These are phyloP conservation scores for Mobula hypostoma DNA, from an alignment of 2,113 vertebrate genomes.

Conservation along the genomic window DNA sequence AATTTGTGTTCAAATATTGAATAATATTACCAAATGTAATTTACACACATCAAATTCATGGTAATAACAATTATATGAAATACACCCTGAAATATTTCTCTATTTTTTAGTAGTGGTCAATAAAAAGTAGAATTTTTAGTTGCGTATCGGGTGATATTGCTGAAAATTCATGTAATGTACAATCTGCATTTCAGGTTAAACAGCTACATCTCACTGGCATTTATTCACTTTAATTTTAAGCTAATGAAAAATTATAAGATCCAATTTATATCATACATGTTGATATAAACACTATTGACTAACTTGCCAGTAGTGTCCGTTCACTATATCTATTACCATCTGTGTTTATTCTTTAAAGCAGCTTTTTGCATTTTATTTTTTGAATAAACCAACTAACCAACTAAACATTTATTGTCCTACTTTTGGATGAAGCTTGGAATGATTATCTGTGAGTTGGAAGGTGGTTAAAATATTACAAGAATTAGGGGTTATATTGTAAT, in stretches of 20 bases:
- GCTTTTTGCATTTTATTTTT: neutral
- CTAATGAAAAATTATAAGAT: neutral
- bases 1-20: slow-evolving; percentile 6
- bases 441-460: neutral
- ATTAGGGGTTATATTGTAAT: neutral
- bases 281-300: neutral
- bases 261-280: neutral
- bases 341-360: neutral
- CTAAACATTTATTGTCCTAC: neutral
- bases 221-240: neutral
- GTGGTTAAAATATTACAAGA: neutral
- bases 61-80: neutral
- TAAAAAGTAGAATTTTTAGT: slow-evolving; percentile 3
- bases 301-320: neutral
- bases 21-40: neutral
- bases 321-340: neutral
- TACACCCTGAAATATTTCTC: slow-evolving; percentile 2
- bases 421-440: neutral
- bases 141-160: neutral
- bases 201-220: neutral
- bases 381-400: neutral
- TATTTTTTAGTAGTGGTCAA: neutral
- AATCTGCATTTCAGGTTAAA: neutral
- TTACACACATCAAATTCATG: neutral
- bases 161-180: slow-evolving; percentile 20